These are phyloP conservation scores for Cossypha dichroa DNA, from an alignment of 2,797 vertebrate genomes.

Conservation along the genomic window DNA sequence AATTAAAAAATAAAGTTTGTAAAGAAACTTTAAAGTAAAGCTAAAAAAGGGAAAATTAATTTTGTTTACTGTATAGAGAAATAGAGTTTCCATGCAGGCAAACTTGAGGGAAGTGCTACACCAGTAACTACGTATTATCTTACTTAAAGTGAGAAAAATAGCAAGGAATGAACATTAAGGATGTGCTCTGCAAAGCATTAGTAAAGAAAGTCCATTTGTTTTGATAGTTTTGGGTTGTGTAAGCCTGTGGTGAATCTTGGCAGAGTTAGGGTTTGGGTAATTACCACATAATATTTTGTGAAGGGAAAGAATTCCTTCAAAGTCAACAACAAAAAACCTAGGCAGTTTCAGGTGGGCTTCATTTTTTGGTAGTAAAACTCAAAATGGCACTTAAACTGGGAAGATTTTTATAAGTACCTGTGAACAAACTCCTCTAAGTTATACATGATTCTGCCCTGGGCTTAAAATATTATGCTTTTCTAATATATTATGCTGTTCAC, in stretches of 20 bases:
- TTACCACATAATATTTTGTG: not conserved
- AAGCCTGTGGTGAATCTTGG: not conserved
- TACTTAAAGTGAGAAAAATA: not conserved
- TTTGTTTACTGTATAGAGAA: not conserved
- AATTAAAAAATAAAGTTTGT: not conserved
- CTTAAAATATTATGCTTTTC: not conserved
- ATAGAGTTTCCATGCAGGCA: not conserved
- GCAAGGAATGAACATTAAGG: not conserved
- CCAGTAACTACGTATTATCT: rapidly evolving
- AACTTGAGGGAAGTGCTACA: not conserved
- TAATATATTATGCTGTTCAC: not conserved
- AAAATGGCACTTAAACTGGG: not conserved
- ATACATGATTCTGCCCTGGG: not conserved
- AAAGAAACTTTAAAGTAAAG: not conserved
- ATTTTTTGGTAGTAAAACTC: not conserved
- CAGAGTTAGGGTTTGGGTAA: not conserved
- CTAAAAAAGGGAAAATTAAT: not conserved
- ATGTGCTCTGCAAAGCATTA: not conserved
- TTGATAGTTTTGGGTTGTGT: not conserved
- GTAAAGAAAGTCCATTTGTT: not conserved
- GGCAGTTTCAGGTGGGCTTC: not conserved
- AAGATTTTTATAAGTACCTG: not conserved
- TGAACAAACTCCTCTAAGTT: not conserved
- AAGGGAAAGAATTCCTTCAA: not conserved
- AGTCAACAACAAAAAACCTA: not conserved